A percentile compares a stretch with the other conserved stretches of the same genome.
Conservation (phyloP, 1,140 invertebrate species). For the Lamellibrachia luymesi region DNA sequence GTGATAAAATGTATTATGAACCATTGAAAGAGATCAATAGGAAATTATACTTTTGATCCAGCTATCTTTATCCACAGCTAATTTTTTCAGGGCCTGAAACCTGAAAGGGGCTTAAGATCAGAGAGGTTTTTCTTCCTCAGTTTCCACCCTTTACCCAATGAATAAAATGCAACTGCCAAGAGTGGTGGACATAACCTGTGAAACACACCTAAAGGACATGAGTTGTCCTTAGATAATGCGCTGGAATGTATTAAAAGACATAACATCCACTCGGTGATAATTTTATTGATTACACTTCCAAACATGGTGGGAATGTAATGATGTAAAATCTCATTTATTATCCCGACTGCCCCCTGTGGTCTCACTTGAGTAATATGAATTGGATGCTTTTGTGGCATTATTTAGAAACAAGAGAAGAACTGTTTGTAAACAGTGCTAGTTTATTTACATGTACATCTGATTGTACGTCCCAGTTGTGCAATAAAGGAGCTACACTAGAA, state of each 20-base stretch:
- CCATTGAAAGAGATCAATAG: background rate
- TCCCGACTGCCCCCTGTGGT: background rate
- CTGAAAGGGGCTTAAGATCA: background rate
- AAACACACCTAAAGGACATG: background rate
- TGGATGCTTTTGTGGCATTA: background rate
- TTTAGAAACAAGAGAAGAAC: background rate
- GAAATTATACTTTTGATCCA: background rate
- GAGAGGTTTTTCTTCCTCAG: background rate
- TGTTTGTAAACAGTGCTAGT: background rate
- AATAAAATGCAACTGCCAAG: background rate
- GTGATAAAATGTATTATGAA: background rate
- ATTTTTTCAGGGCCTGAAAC: background rate
- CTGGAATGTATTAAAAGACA: background rate
- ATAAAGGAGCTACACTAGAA: background rate
- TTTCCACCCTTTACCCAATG: no score
- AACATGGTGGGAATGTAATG: background rate
- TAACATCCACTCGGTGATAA: background rate
- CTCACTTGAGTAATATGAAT: background rate
- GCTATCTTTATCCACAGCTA: background rate
- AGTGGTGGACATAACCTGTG: background rate
- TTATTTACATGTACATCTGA: background rate
- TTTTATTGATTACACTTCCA: background rate
- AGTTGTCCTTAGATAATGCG: background rate
- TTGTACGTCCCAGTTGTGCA: background rate
- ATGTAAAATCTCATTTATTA: background rate